Percentiles rank a stretch among this genome's conserved stretches.
Conservation (phyloP, 2,888 invertebrate genomes). For the Yponomeuta evonymella region DNA sequence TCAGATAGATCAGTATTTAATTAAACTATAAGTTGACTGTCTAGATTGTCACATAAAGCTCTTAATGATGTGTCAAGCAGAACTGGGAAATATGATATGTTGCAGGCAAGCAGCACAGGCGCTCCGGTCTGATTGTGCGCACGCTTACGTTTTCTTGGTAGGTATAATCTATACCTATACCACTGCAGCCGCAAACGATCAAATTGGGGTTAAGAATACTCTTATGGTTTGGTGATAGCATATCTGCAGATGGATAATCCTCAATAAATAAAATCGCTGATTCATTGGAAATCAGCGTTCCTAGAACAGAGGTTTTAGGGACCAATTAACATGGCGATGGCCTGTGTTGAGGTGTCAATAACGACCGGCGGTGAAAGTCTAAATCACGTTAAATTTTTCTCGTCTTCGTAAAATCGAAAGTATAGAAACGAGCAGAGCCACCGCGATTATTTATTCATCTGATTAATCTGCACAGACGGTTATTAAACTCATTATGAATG, state of each 20-base stretch:
- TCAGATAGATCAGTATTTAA: neutral
- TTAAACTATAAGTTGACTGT: neutral
- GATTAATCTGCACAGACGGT: constrained; percentile 22
- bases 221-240: neutral
- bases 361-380: neutral
- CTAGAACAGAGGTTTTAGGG: neutral
- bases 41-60: constrained; percentile 6
- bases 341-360: neutral
- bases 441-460: constrained; percentile 20
- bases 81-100: constrained; percentile 6
- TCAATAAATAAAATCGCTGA: neutral
- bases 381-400: constrained; percentile 3
- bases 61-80: constrained; percentile 14
- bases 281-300: neutral
- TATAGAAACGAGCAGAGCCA: constrained; percentile 27
- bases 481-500: constrained; percentile 24
- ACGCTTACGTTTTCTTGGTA: constrained; percentile 6
- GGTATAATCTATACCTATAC: neutral
- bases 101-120: constrained; percentile 1
- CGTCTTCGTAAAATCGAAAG: constrained; percentile 37
- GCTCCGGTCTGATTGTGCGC: constrained; percentile 14
- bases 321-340: neutral
- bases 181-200: neutral
- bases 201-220: neutral
- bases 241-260: neutral